Evolutionary conservation across 2,113 vertebrate species (phyloP), one percentile per base, ranked within the genome.

Genomic region (Trichechus manatus): DNA sequence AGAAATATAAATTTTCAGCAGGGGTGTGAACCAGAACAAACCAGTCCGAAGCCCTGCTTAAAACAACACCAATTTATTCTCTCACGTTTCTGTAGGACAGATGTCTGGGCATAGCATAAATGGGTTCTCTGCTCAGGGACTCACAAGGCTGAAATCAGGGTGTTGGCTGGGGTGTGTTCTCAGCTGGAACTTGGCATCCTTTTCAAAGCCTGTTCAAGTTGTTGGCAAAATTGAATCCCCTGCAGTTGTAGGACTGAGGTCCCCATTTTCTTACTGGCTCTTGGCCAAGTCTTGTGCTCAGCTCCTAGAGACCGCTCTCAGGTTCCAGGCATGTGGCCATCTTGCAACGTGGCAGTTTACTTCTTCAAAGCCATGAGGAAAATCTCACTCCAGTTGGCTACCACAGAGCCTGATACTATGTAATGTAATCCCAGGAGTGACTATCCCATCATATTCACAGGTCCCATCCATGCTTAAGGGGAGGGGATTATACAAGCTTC

Each of bases 351-450:
- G 14, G n/a, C 13, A 22, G 25, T 17, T 87, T 33, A 70, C 6
- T 68, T 96, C 23, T 80, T 77, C 84, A 87, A 90, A 90, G n/a
- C 42, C 74, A 96, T 10, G 17, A 11, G 23, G 63, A 89, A 36
- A 83, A 50, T 9, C 47, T 70, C 47, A 56, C 8, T n/a, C 66
- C 47, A 94, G 11, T 36, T 56, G 79, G 6, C 78, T 81, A 9
- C 80, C 23, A 64, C 23, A 63, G 50, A 87, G 61, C 11, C 81
- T 75, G 50, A 53, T 8, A 25, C 50, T 19, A 79, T 78, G 27
- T 82, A 79, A 75, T 17, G 25, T 13, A 81, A 29, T 39, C 78
- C 10, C 31, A 91, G 29, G 31, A 59, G 33, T 59, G 22, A 42
- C 77, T 53, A 11, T 56, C 53, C 15, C 31, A 6, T 50, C 50